Evolutionary conservation across 2,797 vertebrate genomes (phyloP).

Genomic region (Trachurus trachurus): DNA sequence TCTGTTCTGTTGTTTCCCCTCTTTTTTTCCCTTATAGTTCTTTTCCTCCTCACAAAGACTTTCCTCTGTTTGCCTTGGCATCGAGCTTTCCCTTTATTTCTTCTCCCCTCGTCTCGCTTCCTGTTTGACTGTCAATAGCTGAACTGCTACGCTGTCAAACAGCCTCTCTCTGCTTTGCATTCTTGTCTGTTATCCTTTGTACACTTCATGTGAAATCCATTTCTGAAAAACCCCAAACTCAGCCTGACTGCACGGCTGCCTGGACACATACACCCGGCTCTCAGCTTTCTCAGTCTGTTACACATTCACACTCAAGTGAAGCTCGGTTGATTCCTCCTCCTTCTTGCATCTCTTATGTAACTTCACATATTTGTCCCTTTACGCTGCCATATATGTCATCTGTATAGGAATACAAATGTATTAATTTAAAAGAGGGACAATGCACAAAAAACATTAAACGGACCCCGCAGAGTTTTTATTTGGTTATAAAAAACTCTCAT

Average conservation of each 20-base stretch:
- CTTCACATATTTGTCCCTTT: too few relatives aligned
- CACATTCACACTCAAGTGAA: not conserved
- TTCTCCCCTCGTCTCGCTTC: slow-evolving; percentile 10
- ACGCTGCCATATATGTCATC: too few relatives aligned
- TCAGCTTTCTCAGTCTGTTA: not conserved
- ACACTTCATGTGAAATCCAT: slow-evolving; percentile 2
- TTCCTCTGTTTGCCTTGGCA: not conserved
- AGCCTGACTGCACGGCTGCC: not conserved
- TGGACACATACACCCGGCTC: not conserved
- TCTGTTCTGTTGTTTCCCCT: slow-evolving; percentile 22
- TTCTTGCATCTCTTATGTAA: too few relatives aligned
- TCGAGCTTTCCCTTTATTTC: not conserved
- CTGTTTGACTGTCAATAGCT: slow-evolving; percentile 10
- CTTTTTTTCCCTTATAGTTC: slow-evolving; percentile 2
- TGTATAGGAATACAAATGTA: too few relatives aligned
- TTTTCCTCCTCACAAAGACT: not conserved
- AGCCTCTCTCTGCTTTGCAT: not conserved
- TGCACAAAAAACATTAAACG: too few relatives aligned
- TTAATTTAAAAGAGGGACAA: too few relatives aligned
- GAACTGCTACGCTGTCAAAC: slow-evolving; percentile 18
- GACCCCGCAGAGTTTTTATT: too few relatives aligned
- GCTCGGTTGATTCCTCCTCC: not conserved
- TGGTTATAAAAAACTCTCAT: too few relatives aligned
- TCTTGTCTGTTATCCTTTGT: not conserved
- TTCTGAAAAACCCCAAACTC: not conserved